Evolutionary conservation across 2,113 vertebrate species (phyloP).

Genomic region (Myotis davidii): DNA sequence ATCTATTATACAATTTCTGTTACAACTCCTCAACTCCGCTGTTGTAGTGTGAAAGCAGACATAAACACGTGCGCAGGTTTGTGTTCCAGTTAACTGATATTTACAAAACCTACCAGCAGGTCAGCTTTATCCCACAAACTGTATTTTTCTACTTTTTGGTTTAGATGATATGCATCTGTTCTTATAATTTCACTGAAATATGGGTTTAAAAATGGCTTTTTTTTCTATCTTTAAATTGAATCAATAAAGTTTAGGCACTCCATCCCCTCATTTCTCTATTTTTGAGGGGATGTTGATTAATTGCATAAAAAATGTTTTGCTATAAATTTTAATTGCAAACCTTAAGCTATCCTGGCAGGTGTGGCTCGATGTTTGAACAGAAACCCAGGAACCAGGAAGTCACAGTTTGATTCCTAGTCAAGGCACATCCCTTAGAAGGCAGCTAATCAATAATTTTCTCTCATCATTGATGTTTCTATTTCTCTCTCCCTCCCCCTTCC

Average conservation of each 20-base stretch:
- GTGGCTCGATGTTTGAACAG: no score
- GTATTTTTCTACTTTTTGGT: background rate
- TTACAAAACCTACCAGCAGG: background rate
- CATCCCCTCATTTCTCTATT: background rate
- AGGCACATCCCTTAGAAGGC: no score
- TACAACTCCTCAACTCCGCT: background rate
- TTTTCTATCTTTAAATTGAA: background rate
- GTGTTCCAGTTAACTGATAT: background rate
- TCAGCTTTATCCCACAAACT: background rate
- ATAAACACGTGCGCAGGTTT: background rate
- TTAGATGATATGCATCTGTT: background rate
- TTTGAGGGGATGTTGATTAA: background rate
- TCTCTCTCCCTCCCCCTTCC: no score
- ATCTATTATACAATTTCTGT: background rate
- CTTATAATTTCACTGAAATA: background rate
- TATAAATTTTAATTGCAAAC: constrained; percentile 45
- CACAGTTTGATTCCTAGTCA: no score
- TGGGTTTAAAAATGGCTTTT: background rate
- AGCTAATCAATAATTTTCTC: no score
- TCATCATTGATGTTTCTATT: no score
- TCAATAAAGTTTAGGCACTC: background rate
- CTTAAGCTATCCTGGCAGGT: background rate
- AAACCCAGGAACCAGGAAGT: no score
- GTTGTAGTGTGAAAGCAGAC: background rate
- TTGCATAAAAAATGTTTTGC: background rate